These are phyloP conservation scores for Drosophila borealis DNA, from an alignment of 2,888 invertebrate species.

Conservation along the genomic window DNA sequence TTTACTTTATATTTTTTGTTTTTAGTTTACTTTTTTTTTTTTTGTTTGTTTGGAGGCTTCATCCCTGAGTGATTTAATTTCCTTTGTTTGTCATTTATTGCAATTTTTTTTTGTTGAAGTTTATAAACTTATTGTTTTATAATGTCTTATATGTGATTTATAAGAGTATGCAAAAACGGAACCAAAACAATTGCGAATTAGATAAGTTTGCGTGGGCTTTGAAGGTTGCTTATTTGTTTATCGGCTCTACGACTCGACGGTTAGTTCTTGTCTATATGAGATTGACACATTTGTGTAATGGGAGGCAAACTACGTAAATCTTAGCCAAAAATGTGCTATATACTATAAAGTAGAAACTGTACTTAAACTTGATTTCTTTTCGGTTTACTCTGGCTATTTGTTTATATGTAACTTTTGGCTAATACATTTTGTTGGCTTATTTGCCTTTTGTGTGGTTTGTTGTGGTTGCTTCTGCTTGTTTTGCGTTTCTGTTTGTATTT, in stretches of 20 bases:
- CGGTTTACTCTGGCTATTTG: conserved; percentile 30
- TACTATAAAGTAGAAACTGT: conserved; percentile 65
- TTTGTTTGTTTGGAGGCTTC: conserved; percentile 84
- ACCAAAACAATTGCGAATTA: conserved; percentile 60
- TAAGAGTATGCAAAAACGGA: conserved; percentile 55
- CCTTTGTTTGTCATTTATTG: conserved; percentile 82
- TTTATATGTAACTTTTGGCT: conserved; percentile 66
- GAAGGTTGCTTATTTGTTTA: conserved; percentile 72
- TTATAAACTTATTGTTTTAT: conserved; percentile 81
- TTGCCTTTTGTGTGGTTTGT: conserved; percentile 36
- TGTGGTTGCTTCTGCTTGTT: conserved; percentile 27
- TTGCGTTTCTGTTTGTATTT: conserved; percentile 14
- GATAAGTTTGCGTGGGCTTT: conserved; percentile 53
- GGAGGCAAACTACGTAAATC: conserved; percentile 16
- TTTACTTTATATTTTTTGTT: conserved; percentile 59
- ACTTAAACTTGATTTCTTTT: conserved; percentile 36
- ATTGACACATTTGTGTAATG: conserved; percentile 20
- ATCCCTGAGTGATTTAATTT: conserved; percentile 85
- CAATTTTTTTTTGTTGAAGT: conserved; percentile 49
- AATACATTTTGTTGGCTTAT: conserved; percentile 61
- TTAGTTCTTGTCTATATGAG: conserved; percentile 17
- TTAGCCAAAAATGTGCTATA: conserved; percentile 52
- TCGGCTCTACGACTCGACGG: conserved; percentile 34
- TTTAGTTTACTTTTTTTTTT: conserved; percentile 42
- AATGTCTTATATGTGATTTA: conserved; percentile 66